A percentile compares a stretch with the other conserved stretches of the same genome.
Conservation (phyloP, 37 sponge, comb jelly and placozoan genomes). For the Spongilla lacustris region DNA sequence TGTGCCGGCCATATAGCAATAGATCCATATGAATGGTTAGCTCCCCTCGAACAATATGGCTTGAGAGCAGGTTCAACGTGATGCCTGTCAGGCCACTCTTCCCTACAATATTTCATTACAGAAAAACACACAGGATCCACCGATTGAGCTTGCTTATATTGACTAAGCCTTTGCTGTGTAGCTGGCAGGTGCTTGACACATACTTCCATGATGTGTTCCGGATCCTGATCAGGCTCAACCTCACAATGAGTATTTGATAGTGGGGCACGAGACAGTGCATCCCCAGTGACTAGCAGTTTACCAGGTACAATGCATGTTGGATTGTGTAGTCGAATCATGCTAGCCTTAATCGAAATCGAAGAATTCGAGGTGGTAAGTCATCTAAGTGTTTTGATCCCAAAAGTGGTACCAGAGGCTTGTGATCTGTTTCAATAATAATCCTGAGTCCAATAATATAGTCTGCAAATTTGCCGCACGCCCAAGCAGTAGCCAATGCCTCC, state of each 20-base stretch:
- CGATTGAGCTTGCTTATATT: background rate
- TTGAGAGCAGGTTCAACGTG: too few species aligned
- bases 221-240: background rate
- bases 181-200: background rate
- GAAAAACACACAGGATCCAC: too few species aligned
- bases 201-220: background rate
- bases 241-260: background rate
- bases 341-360: constrained; percentile 43
- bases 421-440: constrained; percentile 40
- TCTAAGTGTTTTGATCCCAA: constrained; percentile 23
- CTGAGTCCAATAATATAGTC: constrained; percentile 34
- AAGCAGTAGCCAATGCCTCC: constrained; percentile 41
- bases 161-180: background rate
- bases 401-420: constrained; percentile 48
- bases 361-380: constrained; percentile 30
- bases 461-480: constrained; percentile 60
- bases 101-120: too few species aligned
- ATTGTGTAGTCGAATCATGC: constrained; percentile 27
- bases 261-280: constrained; percentile 39
- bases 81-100: too few species aligned
- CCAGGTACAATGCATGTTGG: constrained; percentile 38
- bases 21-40: too few species aligned
- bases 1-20: too few species aligned
- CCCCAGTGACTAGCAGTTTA: constrained; percentile 26
- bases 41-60: too few species aligned